Base-by-base conservation (phyloP, 2,888 invertebrate genomes). In the Helobdella robusta region DNA sequence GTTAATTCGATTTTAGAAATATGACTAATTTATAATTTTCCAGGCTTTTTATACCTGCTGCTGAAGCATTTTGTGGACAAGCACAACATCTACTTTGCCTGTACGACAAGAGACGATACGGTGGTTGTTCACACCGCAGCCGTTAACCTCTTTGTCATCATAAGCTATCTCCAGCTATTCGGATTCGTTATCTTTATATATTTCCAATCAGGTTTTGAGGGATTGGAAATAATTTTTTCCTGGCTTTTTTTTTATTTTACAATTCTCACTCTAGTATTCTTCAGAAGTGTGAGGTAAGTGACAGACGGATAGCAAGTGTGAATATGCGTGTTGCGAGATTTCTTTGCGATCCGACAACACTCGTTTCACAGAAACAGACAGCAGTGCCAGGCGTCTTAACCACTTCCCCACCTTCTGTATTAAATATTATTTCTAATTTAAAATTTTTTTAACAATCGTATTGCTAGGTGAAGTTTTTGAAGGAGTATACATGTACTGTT, bases 51-150 rank as follows among this genome's bases (percentile, higher is more conserved):
- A 11, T 40, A 40, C 44, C 11, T 40, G n/a, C 11, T 40, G 11
- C n/a, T 40, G n/a, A 40, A 40, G n/a, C 44, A 40, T n/a, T 15
- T 40, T 11, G 44, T 40, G 11, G 44, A 40, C 44, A 40, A 40
- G n/a, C 44, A 40, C 44, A 40, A 40, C 44, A 40, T 40, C 44
- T 40, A 40, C 44, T 40, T 40, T n/a, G 44, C 44, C 11, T 40
- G 44, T n/a, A 40, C 44, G 44, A 40, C 44, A 15, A n/a, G 11
- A 11, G 44, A 40, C n/a, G 44, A 11, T 40, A 15, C 44, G 11
- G 11, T n/a, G 44, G 44, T 40, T n/a, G 44, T 40, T n/a, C 44
- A 40, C 44, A 15, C 44, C 11, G n/a, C 44, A 11, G 44, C 44
- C n/a, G 44, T 40, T n/a, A 40, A 40, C 44, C 11, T 40, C 44